Evolutionary conservation across 2,888 invertebrate genomes (phyloP), one percentile per base, ranked within the genome.

Genomic region (Endotricha flammealis): DNA sequence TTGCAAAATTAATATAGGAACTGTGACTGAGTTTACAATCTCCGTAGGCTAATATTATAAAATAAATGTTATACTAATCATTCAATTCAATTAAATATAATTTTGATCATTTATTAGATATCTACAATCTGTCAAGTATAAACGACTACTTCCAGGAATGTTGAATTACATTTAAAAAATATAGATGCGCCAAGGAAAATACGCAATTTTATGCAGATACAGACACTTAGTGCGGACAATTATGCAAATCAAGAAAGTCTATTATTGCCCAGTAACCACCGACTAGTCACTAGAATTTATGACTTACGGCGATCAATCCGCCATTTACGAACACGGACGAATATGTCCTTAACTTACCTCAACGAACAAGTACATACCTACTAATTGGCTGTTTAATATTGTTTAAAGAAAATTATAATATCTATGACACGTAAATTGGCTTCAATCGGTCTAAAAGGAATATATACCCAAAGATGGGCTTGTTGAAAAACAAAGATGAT

Each of bases 141-240:
- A n/a, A n/a, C n/a, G n/a, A n/a, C n/a, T n/a, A n/a, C n/a, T n/a
- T n/a, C n/a, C n/a, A n/a, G n/a, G n/a, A n/a, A n/a, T n/a, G n/a
- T n/a, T n/a, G n/a, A n/a, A n/a, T n/a, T n/a, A n/a, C n/a, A n/a
- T n/a, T n/a, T n/a, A n/a, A n/a, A n/a, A 34, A 76, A 72, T 76
- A 74, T 73, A 75, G 68, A 68, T 70, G 65, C 69, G 53, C 62
- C 61, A 59, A 71, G 68, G 79, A 81, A 78, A 78, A 78, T 67
- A 72, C 57, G 75, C 77, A 81, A 79, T 82, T 81, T 82, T 77
- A 83, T 85, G 82, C 73, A 83, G 78, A 83, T 82, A 67, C 60
- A 50, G 65, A 78, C 79, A 77, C 81, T 82, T 80, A 77, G 64
- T 66, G 68, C 57, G 60, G 55, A 77, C 77, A 82, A 82, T 83